Evolutionary conservation across 2,113 vertebrate species (phyloP).

Genomic region (Malurus melanocephalus): DNA sequence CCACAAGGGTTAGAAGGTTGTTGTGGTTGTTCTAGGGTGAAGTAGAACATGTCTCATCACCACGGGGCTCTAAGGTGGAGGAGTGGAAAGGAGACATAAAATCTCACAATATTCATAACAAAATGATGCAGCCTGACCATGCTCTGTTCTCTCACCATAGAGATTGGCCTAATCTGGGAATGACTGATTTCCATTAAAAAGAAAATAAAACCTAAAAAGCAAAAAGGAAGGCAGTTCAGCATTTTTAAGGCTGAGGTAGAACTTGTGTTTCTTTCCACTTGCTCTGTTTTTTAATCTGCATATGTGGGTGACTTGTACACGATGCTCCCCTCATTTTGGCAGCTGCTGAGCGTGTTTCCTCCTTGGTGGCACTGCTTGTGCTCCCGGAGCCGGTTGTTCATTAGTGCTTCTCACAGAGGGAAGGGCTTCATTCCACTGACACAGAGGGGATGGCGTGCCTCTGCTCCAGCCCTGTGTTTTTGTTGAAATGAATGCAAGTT

Average conservation of each 20-base stretch:
- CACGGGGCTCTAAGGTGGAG: not conserved
- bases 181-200: not conserved
- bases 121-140: not conserved
- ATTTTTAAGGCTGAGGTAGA: not conserved
- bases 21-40: not conserved
- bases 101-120: not conserved
- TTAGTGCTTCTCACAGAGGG: rapidly evolving
- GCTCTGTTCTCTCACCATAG: not conserved
- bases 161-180: not conserved
- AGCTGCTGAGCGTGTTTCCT: not conserved
- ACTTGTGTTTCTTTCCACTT: not conserved
- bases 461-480: not conserved
- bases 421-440: not conserved
- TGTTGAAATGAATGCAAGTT: not conserved
- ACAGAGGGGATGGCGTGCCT: not conserved
- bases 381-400: not conserved
- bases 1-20: not conserved
- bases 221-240: not conserved
- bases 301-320: rapidly evolving
- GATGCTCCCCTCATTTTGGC: not conserved
- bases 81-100: not conserved
- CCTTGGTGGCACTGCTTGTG: not conserved
- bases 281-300: not conserved
- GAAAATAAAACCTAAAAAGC: not conserved
- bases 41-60: not conserved